A percentile compares a stretch with the other conserved stretches of the same genome.
Conservation (phyloP, 2,113 vertebrate species). For the Chaenocephalus aceratus region DNA sequence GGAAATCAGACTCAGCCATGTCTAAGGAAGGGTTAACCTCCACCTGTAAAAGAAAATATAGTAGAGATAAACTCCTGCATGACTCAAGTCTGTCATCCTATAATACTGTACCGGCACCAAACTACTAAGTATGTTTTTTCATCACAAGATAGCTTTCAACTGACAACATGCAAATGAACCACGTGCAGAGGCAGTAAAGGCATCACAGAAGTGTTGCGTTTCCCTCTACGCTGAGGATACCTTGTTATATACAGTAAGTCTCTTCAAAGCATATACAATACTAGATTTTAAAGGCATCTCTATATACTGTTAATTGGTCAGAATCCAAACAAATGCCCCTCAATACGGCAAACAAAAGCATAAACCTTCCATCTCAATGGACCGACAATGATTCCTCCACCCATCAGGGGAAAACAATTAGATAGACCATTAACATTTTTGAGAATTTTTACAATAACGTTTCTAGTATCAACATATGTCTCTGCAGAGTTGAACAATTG, state of each 20-base stretch:
- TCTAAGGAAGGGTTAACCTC: conserved; percentile 94
- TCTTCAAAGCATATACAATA: neutral
- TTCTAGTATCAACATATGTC: neutral
- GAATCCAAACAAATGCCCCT: neutral
- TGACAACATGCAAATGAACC: neutral
- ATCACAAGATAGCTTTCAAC: neutral
- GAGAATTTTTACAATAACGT: neutral
- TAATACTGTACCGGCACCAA: neutral
- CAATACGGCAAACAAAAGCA: neutral
- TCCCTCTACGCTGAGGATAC: neutral
- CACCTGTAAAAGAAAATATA: conserved; percentile 82
- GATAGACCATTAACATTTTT: no score
- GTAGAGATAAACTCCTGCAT: neutral
- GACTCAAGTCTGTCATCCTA: neutral
- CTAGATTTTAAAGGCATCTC: neutral
- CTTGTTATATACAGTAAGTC: neutral
- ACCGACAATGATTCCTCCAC: neutral
- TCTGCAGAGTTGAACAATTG: neutral
- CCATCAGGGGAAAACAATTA: neutral
- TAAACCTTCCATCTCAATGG: neutral
- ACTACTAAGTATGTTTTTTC: no score
- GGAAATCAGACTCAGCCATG: conserved; percentile 96
- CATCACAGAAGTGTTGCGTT: neutral
- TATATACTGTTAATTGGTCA: neutral
- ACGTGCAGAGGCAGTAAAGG: neutral